A percentile compares a stretch with the other conserved stretches of the same genome.
These are phyloP conservation scores for Seladonia tumulorum DNA, from an alignment of 2,888 invertebrate species.

Conservation along the genomic window DNA sequence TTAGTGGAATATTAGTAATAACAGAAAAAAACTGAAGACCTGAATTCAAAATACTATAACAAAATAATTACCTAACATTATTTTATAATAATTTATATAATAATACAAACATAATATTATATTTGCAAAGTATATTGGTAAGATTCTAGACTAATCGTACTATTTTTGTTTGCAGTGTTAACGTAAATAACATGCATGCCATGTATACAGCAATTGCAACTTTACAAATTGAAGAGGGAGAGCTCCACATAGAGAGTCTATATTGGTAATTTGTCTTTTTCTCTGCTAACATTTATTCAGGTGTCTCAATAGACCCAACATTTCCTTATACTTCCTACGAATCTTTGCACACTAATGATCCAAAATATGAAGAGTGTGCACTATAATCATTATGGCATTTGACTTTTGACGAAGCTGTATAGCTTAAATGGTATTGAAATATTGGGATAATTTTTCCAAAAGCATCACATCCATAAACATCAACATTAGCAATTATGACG, in stretches of 20 bases:
- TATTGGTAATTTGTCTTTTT: not conserved
- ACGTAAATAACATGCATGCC: not conserved
- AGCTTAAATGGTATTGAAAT: not conserved
- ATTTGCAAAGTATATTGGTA: slow-evolving; percentile 39
- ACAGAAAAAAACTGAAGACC: slow-evolving; percentile 60
- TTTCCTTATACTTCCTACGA: not conserved
- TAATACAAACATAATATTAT: slow-evolving; percentile 42
- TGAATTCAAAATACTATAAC: slow-evolving; percentile 51
- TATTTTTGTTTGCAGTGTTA: slow-evolving; percentile 15
- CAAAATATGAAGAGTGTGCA: not conserved
- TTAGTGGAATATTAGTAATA: slow-evolving; percentile 45
- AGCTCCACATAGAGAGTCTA: slow-evolving; percentile 5
- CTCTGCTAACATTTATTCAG: not conserved
- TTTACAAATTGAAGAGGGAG: not conserved
- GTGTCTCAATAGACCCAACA: not conserved
- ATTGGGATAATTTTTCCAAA: not conserved
- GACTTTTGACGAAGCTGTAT: not conserved
- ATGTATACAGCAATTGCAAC: not conserved
- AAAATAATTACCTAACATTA: slow-evolving; percentile 45
- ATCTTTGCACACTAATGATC: not conserved
- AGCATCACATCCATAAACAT: not conserved
- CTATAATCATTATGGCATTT: not conserved
- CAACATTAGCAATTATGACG: not conserved
- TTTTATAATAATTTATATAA: slow-evolving; percentile 20
- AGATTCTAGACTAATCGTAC: slow-evolving; percentile 44